A percentile compares a stretch with the other conserved stretches of the same genome.
Conservation (phyloP, 1,140 invertebrate genomes). For the Diorhabda elongata region DNA sequence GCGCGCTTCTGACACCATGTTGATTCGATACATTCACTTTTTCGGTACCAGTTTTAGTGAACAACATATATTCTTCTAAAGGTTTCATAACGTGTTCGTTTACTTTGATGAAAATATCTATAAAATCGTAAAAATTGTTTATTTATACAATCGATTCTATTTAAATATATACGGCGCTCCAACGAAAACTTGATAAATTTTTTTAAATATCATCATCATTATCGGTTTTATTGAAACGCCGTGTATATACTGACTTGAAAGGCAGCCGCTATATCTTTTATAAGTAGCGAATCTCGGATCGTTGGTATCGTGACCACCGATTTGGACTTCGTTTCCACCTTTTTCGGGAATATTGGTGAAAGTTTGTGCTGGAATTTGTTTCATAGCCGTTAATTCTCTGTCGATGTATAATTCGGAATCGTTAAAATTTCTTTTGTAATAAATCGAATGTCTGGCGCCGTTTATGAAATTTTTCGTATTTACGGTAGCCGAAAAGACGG, state of each 20-base stretch:
- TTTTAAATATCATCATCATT: no score
- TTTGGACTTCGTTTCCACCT: slow-evolving; percentile 74
- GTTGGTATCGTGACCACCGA: slow-evolving; percentile 79
- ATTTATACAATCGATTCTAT: background rate
- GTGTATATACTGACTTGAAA: slow-evolving; percentile 69
- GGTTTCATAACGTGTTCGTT: slow-evolving; percentile 77
- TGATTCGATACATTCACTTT: slow-evolving; percentile 77
- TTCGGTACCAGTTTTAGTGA: slow-evolving; percentile 73
- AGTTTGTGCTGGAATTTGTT: slow-evolving; percentile 61
- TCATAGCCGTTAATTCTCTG: slow-evolving; percentile 64
- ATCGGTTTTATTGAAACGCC: no score
- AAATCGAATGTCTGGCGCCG: slow-evolving; percentile 78
- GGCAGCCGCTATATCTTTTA: slow-evolving; percentile 81
- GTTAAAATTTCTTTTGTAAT: slow-evolving; percentile 70
- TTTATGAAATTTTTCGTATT: slow-evolving; percentile 76
- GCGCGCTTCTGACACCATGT: slow-evolving; percentile 76
- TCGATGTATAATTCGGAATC: slow-evolving; percentile 71
- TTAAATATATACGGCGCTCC: background rate
- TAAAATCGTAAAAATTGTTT: slow-evolving; percentile 24
- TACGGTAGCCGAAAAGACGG: slow-evolving; percentile 64
- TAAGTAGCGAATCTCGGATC: slow-evolving; percentile 74
- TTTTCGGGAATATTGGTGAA: slow-evolving; percentile 59
- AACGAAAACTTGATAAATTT: no score
- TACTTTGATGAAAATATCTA: slow-evolving; percentile 77
- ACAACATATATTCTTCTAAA: slow-evolving; percentile 83